phyloP scores from a whole-genome alignment of 1,140 invertebrate genomes.

The Globodera ellingtonae region DNA sequence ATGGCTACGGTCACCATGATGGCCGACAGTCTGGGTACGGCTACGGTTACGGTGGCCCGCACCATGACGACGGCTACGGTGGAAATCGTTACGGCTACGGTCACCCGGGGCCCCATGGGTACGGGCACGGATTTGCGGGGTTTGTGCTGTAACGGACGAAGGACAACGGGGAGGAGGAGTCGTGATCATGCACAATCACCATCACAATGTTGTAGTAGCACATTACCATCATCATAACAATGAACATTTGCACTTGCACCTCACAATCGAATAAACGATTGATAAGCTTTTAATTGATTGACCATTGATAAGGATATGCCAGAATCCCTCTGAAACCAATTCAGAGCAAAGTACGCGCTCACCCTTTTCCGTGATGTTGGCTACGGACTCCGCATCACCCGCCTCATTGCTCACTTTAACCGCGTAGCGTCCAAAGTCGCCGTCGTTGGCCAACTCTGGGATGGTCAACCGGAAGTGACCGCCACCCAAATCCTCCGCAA shows the following conservation, averaged over 20 bases:
- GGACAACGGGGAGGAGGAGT: background rate
- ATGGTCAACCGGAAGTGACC: conserved; percentile 42
- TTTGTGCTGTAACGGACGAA: background rate
- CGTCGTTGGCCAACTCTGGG: conserved; percentile 39
- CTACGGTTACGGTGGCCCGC: conserved; percentile 14
- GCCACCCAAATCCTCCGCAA: conserved; percentile 44
- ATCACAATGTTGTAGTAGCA: background rate
- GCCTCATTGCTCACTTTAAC: conserved; percentile 49
- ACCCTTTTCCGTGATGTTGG: conserved; percentile 34
- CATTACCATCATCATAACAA: background rate
- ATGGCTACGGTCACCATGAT: conserved; percentile 14
- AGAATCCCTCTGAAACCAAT: background rate
- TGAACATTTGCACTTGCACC: background rate
- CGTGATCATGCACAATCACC: background rate
- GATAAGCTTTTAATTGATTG: background rate
- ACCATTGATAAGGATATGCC: background rate
- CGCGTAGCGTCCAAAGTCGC: conserved; percentile 50
- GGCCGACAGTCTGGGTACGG: background rate
- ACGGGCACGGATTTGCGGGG: conserved; percentile 6
- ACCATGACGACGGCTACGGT: conserved; percentile 24
- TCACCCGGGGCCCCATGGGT: background rate
- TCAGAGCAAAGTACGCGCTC: conserved; percentile 7
- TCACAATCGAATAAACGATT: background rate
- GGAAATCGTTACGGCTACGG: background rate
- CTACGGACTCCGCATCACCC: conserved; percentile 35